Conservation (phyloP, 2,113 vertebrate genomes). For the Diphyllodes magnificus region DNA sequence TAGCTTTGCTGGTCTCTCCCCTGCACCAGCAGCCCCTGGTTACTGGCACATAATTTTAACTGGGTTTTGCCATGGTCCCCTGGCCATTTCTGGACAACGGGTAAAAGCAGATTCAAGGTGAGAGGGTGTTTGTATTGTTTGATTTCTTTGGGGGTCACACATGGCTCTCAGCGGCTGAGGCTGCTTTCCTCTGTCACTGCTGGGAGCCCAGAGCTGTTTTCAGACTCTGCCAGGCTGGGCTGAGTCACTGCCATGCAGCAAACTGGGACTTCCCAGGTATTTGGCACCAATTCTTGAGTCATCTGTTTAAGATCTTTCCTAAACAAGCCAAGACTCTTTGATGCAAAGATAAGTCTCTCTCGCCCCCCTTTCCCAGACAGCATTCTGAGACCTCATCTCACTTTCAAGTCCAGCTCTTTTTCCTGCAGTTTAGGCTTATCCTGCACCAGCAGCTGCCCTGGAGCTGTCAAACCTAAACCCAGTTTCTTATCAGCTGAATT, state of each 20-base stretch:
- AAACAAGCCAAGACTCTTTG: conserved; percentile 5
- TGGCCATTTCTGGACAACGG: not conserved
- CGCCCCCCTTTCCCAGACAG: not conserved
- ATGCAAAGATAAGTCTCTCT: not conserved
- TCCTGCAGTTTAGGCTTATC: not conserved
- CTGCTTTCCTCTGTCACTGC: not conserved
- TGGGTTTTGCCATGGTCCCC: not conserved
- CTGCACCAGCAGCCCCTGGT: not conserved
- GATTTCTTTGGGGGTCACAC: not conserved
- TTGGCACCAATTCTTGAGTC: conserved; percentile 29
- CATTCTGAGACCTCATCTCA: not conserved
- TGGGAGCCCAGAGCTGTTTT: conserved; percentile 15
- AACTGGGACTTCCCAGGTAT: conserved; percentile 58
- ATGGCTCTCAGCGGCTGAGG: not conserved
- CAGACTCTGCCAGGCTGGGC: conserved; percentile 33
- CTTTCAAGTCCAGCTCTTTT: not conserved
- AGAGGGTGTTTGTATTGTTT: not conserved
- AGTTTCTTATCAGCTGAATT: not conserved
- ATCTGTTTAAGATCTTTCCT: conserved; percentile 37
- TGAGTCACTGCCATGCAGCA: conserved; percentile 62
- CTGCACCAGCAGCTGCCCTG: conserved; percentile 22
- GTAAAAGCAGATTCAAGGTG: not conserved
- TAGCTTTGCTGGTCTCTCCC: rapidly evolving
- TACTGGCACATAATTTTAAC: not conserved
- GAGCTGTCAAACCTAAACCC: not conserved